Conservation (phyloP, 2,113 vertebrate genomes). For the Pelecanoides urinatrix region DNA sequence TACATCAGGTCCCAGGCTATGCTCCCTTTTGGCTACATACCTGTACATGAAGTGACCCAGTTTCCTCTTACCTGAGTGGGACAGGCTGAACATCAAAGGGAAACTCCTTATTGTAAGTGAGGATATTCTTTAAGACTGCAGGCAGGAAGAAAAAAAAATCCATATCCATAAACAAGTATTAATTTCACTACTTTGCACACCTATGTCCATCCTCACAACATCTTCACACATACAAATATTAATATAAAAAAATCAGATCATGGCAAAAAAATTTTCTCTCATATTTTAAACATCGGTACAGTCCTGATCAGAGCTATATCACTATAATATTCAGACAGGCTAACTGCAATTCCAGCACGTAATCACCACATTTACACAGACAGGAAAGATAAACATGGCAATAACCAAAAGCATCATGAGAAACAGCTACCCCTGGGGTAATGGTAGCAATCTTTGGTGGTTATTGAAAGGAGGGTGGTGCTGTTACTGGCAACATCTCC, state of each 20-base stretch:
- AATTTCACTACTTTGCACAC: not conserved
- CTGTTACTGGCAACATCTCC: not conserved
- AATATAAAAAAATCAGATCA: not conserved
- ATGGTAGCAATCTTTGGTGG: not conserved
- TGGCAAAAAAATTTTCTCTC: not conserved
- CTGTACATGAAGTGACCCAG: not conserved
- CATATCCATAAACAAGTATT: not conserved
- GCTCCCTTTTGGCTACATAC: not conserved
- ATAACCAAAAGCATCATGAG: not conserved
- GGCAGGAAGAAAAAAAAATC: not conserved
- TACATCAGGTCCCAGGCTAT: not conserved
- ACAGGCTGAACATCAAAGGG: constrained; percentile 97
- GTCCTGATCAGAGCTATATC: not conserved
- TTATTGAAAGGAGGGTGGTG: not conserved
- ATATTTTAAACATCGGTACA: not conserved
- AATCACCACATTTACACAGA: not conserved
- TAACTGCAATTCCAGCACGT: not conserved
- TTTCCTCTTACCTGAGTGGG: constrained; percentile 87
- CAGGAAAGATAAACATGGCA: not conserved
- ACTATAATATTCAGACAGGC: not conserved
- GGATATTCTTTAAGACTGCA: constrained; percentile 93
- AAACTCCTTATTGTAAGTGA: constrained; percentile 95
- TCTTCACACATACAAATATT: not conserved
- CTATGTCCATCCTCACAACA: not conserved
- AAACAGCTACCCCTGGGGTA: rapidly evolving